Conservation (phyloP, 2,888 invertebrate species). For the Leucozona laternaria region DNA sequence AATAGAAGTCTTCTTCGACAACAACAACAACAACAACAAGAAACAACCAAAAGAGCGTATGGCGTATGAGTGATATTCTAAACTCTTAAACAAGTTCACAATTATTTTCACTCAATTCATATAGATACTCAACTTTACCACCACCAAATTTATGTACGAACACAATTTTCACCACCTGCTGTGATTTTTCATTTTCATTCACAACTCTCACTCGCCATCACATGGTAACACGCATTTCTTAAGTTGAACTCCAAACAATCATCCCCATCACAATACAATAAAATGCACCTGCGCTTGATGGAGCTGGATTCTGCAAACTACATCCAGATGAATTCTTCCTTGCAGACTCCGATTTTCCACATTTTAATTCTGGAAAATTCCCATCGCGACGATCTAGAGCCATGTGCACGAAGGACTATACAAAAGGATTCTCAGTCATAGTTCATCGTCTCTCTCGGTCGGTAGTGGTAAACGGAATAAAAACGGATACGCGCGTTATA, state of each 20-base stretch:
- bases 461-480: conserved; percentile 67
- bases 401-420: conserved; percentile 58
- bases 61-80: conserved; percentile 37
- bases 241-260: neutral
- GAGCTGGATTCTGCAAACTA: conserved; percentile 64
- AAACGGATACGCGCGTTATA: conserved; percentile 56
- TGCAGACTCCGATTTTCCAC: conserved; percentile 59
- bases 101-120: conserved; percentile 7
- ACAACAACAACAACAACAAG: neutral
- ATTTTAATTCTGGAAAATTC: conserved; percentile 54
- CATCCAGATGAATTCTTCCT: conserved; percentile 62
- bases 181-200: conserved; percentile 45
- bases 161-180: conserved; percentile 14
- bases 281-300: conserved; percentile 66
- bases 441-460: conserved; percentile 75
- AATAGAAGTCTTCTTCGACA: neutral
- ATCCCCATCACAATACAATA: neutral
- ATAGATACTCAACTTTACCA: neutral
- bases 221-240: conserved; percentile 55
- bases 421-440: conserved; percentile 67
- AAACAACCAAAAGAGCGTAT: neutral
- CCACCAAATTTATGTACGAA: neutral
- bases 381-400: conserved; percentile 39
- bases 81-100: neutral
- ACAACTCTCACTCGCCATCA: conserved; percentile 33